phyloP scores from a whole-genome alignment of 2,888 invertebrate genomes.

The Theodoxus fluviatilis region DNA sequence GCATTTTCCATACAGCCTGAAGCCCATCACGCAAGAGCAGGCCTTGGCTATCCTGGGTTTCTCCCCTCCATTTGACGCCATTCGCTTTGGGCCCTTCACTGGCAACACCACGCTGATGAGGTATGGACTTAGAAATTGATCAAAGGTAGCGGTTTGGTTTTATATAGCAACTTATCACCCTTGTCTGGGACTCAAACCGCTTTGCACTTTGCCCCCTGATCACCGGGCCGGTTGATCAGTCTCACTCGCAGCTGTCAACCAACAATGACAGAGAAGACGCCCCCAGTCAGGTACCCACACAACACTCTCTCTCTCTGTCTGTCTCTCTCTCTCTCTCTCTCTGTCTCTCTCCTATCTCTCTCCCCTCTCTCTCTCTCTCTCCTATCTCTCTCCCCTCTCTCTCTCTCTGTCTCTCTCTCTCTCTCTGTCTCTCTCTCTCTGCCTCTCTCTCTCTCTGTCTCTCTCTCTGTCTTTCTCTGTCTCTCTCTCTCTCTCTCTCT shows the following conservation, averaged over 20 bases:
- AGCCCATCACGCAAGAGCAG: slow-evolving; percentile 59
- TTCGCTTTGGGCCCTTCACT: slow-evolving; percentile 59
- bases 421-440: too few species aligned
- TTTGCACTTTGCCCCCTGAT: too few species aligned
- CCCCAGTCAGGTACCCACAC: background rate
- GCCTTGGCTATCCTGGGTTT: slow-evolving; percentile 56
- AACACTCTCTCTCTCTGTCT: background rate
- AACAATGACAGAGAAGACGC: too few species aligned
- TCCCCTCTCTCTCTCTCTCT: background rate
- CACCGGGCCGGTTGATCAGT: too few species aligned
- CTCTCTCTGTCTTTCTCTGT: too few species aligned
- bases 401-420: too few species aligned
- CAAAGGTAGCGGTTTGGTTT: background rate
- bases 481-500: too few species aligned
- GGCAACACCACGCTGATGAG: slow-evolving; percentile 58
- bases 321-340: background rate
- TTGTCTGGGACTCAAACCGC: too few species aligned
- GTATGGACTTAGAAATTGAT: slow-evolving; percentile 32
- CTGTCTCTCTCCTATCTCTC: background rate
- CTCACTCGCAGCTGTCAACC: too few species aligned
- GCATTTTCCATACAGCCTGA: slow-evolving; percentile 42
- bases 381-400: too few species aligned
- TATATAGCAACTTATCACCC: too few species aligned
- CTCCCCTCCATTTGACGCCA: slow-evolving; percentile 53
- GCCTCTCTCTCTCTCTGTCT: too few species aligned